These are phyloP conservation scores for Sycophila sp. DNA, from an alignment of 1,140 invertebrate genomes.

Conservation along the genomic window DNA sequence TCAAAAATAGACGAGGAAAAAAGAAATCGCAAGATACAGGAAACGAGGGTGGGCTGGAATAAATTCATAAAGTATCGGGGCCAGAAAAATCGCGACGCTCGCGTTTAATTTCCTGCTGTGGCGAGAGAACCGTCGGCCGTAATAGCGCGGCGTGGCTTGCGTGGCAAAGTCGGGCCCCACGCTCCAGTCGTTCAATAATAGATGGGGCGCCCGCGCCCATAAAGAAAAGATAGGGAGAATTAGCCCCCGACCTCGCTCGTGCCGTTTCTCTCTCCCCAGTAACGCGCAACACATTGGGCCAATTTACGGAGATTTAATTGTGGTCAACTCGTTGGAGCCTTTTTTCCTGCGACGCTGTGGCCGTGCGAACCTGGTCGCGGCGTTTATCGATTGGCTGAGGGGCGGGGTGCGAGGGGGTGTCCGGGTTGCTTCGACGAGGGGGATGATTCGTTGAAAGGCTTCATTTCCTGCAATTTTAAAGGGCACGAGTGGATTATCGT, in stretches of 20 bases:
- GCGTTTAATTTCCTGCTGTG: slow-evolving; percentile 27
- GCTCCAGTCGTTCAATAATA: slow-evolving; percentile 3
- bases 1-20: neutral
- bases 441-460: slow-evolving; percentile 33
- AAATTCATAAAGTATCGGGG: slow-evolving; percentile 14
- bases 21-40: neutral
- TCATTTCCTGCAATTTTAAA: slow-evolving; percentile 39
- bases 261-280: neutral
- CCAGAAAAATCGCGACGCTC: slow-evolving; percentile 8
- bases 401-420: neutral
- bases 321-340: slow-evolving; percentile 22
- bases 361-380: neutral
- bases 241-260: neutral
- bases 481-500: slow-evolving; percentile 34
- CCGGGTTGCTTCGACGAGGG: too few species aligned
- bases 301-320: slow-evolving; percentile 32
- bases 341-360: neutral
- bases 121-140: neutral
- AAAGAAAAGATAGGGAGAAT: slow-evolving; percentile 13
- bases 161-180: neutral
- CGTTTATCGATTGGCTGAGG: neutral
- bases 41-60: neutral
- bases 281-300: neutral
- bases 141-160: neutral
- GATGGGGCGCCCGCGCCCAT: neutral